Base-by-base conservation (phyloP, 2,113 vertebrate species). In the Circaetus gallicus region DNA sequence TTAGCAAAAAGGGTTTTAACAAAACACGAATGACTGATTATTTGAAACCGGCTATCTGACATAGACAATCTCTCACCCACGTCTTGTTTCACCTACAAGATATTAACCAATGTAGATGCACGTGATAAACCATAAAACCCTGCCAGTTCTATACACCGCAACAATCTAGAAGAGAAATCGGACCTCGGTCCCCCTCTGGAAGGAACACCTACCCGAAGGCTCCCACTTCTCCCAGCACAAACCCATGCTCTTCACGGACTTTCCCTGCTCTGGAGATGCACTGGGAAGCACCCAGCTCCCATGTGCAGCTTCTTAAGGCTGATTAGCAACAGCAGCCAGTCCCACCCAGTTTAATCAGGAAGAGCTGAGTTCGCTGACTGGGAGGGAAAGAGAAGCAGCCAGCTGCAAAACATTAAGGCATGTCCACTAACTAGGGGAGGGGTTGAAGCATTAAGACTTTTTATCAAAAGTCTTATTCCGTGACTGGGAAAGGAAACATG, bases 51-150 rank as follows among this genome's bases (percentile, higher is more conserved):
- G 10, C 13, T 62, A 26, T 16, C 16, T 58, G 14, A 62, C 55
- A 34, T 0, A 25, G 18, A 26, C 32, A 25, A 40, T 31, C 52
- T 25, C 53, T 47, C 38, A 49, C 43, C 31, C 1, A 0, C 10
- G 2, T 29, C 24, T 11, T 69, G 22, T 34, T 82, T 49, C 49
- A n/a, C 43, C n/a, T 52, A 47, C 42, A 38, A 58, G 11, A 24
- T 4, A 31, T 9, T 13, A 89, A 58, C 12, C 28, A 5, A 34
- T 28, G 42, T 9, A 31, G 20, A 63, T 7, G 8, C 32, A 65
- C n/a, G 1, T 0, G 2, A 58, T 18, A 74, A 86, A 74, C 36
- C n/a, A 40, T 5, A 73, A 76, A 52, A 1, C 38, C 14, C 26
- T 7, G 8, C 5, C 18, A 18, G 45, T 11, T 56, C 47, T 32